These are phyloP conservation scores for Spizaetus ornatus DNA, from an alignment of 2,113 vertebrate genomes.

Conservation along the genomic window DNA sequence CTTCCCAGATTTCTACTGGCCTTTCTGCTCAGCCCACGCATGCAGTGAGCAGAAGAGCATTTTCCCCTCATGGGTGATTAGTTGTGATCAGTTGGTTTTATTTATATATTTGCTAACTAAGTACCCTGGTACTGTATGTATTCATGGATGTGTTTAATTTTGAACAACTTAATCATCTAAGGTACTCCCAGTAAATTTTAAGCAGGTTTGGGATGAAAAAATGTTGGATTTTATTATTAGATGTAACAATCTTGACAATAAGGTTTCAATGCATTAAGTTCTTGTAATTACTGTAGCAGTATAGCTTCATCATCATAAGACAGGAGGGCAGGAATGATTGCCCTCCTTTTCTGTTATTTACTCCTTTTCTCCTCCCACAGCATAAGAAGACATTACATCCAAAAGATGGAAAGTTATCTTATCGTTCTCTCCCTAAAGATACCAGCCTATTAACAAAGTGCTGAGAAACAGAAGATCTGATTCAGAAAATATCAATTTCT, in stretches of 20 bases:
- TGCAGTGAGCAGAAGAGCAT: not conserved
- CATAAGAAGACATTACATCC: rapidly evolving
- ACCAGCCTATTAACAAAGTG: not conserved
- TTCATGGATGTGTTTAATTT: not conserved
- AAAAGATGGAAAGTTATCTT: not conserved
- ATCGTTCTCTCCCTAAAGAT: not conserved
- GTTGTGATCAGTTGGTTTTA: not conserved
- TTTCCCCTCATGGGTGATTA: not conserved
- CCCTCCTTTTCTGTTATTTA: not conserved
- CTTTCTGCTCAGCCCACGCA: not conserved
- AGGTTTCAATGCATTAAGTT: not conserved
- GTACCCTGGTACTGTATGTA: rapidly evolving
- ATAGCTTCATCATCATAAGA: not conserved
- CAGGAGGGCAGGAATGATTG: not conserved
- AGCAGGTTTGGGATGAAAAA: not conserved
- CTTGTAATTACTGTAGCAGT: not conserved
- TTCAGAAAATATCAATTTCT: slow-evolving; percentile 48
- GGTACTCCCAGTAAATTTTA: not conserved
- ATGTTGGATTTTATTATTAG: not conserved
- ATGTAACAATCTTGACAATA: not conserved
- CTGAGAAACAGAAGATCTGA: not conserved
- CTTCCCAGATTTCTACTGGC: not conserved
- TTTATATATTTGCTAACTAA: not conserved
- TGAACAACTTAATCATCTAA: not conserved
- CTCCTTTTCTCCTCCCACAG: not conserved